Percentiles rank a stretch among this genome's conserved stretches.
phyloP scores from a whole-genome alignment of 1,140 invertebrate species.

The Panagrolaimus sp. region DNA sequence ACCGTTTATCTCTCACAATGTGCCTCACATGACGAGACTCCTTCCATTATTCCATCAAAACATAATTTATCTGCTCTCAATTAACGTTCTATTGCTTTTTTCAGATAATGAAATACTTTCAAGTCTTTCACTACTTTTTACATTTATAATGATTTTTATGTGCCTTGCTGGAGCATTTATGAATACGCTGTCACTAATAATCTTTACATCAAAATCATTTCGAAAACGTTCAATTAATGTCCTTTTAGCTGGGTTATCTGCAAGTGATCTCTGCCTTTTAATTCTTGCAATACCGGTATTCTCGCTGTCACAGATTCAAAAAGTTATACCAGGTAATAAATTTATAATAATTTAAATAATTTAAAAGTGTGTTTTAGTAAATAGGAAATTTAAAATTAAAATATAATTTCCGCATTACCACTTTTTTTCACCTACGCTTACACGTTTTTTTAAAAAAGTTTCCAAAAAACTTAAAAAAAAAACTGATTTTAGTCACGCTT shows the following conservation, averaged over 20 bases:
- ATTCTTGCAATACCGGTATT: conserved; percentile 54
- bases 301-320: conserved; percentile 44
- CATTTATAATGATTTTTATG: conserved; percentile 45
- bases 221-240: conserved; percentile 54
- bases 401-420: neutral
- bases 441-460: neutral
- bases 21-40: too few species aligned
- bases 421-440: neutral
- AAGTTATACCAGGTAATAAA: conserved; percentile 44
- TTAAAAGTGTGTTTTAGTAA: neutral
- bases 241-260: conserved; percentile 27
- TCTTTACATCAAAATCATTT: conserved; percentile 48
- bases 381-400: neutral
- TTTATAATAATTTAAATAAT: neutral
- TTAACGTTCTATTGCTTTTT: neutral
- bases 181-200: conserved; percentile 43
- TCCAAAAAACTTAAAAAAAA: neutral
- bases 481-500: neutral
- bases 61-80: too few species aligned
- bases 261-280: conserved; percentile 36
- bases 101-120: conserved; percentile 26
- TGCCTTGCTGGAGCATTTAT: conserved; percentile 45
- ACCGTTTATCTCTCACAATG: too few species aligned
- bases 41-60: too few species aligned
- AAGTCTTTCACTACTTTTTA: conserved; percentile 41